Conservation (phyloP, 2,113 vertebrate genomes). For the Tenrec ecaudatus region DNA sequence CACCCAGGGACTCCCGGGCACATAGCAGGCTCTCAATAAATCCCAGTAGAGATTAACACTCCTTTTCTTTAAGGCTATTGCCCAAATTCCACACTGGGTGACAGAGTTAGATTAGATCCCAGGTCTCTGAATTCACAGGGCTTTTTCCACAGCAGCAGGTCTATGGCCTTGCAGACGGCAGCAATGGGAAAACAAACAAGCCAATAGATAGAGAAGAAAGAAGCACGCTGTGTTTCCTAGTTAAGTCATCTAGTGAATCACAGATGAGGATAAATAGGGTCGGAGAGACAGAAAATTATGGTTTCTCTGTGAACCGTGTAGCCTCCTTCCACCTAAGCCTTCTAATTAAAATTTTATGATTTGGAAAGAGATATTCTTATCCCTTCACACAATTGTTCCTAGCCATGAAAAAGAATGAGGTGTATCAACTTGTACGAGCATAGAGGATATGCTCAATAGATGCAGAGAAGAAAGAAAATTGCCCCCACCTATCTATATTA, state of each 20-base stretch:
- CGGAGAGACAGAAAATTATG: neutral
- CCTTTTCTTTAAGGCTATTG: neutral
- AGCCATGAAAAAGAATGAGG: neutral
- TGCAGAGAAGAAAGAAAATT: neutral
- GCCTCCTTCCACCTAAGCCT: neutral
- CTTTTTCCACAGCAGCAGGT: neutral
- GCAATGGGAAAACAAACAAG: neutral
- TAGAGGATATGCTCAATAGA: neutral
- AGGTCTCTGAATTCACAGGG: neutral
- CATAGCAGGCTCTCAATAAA: neutral
- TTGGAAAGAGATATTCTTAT: conserved; percentile 2
- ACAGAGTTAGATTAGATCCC: neutral
- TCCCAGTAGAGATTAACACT: neutral
- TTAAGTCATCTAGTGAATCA: neutral
- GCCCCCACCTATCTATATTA: too few species aligned
- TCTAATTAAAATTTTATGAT: neutral
- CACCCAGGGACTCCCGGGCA: neutral
- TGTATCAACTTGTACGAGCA: neutral
- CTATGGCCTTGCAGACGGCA: neutral
- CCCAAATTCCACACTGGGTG: neutral
- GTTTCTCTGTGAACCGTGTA: neutral
- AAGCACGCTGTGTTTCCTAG: neutral
- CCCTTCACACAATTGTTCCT: neutral
- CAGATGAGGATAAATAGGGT: neutral
- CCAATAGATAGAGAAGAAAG: neutral